Percentiles rank a stretch among this genome's conserved stretches.
phyloP scores from a whole-genome alignment of 2,113 vertebrate genomes.

The Leucopsar rothschildi region DNA sequence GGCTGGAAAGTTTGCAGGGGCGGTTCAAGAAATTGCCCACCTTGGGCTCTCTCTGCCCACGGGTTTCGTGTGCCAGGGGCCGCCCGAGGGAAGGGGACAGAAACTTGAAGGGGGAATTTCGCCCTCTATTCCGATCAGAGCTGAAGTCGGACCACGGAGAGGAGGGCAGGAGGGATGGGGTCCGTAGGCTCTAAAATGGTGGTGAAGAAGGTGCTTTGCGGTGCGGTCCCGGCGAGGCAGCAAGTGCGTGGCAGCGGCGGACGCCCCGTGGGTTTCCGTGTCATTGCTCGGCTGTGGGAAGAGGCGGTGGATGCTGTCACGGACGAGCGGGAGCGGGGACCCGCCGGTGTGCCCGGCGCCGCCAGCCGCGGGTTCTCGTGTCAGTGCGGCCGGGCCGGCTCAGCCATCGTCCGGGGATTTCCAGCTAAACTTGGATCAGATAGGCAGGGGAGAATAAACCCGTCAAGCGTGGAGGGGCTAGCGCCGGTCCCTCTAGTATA shows the following conservation, averaged over 20 bases:
- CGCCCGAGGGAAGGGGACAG: background rate
- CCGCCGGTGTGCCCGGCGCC: background rate
- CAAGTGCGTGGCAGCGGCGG: background rate
- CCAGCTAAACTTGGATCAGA: background rate
- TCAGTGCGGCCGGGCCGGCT: background rate
- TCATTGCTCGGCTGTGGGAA: background rate
- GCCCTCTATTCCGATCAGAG: background rate
- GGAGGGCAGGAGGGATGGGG: background rate
- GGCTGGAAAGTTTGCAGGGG: slow-evolving; percentile 19
- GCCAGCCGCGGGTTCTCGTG: background rate
- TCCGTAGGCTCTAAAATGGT: slow-evolving; percentile 12
- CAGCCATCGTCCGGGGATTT: background rate
- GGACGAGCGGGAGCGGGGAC: background rate
- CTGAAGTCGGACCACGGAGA: background rate
- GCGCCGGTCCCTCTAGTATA: background rate
- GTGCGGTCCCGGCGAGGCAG: background rate
- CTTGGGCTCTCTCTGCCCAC: background rate
- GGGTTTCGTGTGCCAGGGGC: background rate
- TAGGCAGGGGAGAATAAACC: background rate
- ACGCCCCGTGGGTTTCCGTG: background rate
- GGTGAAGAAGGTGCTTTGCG: background rate
- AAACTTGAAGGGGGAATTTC: background rate
- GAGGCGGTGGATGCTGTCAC: background rate
- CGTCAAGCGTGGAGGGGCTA: background rate
- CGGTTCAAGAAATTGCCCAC: background rate